These are phyloP conservation scores for Rhagoletis pomonella DNA, from an alignment of 1,140 invertebrate genomes.

Conservation along the genomic window DNA sequence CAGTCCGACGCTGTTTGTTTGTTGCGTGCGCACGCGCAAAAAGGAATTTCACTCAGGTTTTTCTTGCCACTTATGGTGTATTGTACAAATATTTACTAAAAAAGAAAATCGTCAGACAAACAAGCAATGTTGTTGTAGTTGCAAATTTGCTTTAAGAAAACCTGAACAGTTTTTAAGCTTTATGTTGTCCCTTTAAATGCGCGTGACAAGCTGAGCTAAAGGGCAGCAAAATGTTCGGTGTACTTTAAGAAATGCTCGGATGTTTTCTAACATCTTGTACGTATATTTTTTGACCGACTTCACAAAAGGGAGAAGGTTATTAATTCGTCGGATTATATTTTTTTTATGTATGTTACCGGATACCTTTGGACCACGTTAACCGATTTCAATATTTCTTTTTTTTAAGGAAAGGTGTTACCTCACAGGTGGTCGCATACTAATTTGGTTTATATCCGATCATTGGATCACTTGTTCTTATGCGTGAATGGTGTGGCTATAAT, in stretches of 20 bases:
- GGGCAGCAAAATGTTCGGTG: not conserved
- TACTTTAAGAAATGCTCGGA: not conserved
- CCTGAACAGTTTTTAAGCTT: not conserved
- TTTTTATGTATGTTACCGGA: no score
- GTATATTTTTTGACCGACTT: not conserved
- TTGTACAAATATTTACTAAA: constrained; percentile 48
- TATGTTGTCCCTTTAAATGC: not conserved
- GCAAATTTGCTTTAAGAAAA: not conserved
- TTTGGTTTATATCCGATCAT: no score
- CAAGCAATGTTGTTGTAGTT: not conserved
- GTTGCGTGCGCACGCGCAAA: constrained; percentile 41
- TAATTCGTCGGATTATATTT: no score
- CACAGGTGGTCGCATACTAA: no score
- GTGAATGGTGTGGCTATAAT: no score
- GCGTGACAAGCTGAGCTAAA: constrained; percentile 24
- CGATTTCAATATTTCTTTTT: no score
- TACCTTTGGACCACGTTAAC: no score
- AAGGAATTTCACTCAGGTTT: constrained; percentile 52
- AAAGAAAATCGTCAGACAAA: constrained; percentile 33
- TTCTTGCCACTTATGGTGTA: constrained; percentile 35
- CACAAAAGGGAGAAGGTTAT: no score
- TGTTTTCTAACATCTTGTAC: not conserved
- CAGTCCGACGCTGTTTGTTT: not conserved
- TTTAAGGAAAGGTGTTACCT: no score
- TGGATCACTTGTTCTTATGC: no score